These are phyloP conservation scores for Plectrocnemia conspersa DNA, from an alignment of 1,140 invertebrate species.

Conservation along the genomic window DNA sequence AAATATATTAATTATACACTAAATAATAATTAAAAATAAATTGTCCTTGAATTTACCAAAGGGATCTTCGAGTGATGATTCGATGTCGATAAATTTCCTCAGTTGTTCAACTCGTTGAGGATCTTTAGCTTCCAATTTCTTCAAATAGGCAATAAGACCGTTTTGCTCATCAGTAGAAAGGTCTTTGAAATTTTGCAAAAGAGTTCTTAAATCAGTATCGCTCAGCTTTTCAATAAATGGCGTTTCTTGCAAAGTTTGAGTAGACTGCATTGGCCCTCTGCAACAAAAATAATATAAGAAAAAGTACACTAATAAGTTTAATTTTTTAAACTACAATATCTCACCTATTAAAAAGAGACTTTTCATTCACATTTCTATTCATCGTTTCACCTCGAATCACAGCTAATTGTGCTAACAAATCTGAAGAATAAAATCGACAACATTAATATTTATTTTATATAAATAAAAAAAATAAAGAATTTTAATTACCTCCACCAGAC, in stretches of 20 bases:
- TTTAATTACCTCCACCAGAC: not conserved
- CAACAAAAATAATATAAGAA: not conserved
- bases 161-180: conserved; percentile 72
- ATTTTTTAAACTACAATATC: not conserved
- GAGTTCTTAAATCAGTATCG: conserved; percentile 67
- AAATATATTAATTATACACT: conserved; percentile 4
- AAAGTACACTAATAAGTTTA: not conserved
- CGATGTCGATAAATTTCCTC: conserved; percentile 60
- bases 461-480: conserved; percentile 4
- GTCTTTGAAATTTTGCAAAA: conserved; percentile 72
- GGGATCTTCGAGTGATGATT: conserved; percentile 43
- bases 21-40: too few relatives aligned
- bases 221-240: conserved; percentile 65
- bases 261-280: not conserved
- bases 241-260: conserved; percentile 29
- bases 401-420: conserved; percentile 9
- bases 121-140: conserved; percentile 68
- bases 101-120: conserved; percentile 67
- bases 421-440: conserved; percentile 5
- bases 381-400: conserved; percentile 2
- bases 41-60: too few relatives aligned
- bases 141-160: conserved; percentile 69
- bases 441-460: not conserved
- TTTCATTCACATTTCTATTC: not conserved
- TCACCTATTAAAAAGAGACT: conserved; percentile 2